phyloP scores from a whole-genome alignment of 2,113 vertebrate genomes.

The Orthonyx spaldingii region DNA sequence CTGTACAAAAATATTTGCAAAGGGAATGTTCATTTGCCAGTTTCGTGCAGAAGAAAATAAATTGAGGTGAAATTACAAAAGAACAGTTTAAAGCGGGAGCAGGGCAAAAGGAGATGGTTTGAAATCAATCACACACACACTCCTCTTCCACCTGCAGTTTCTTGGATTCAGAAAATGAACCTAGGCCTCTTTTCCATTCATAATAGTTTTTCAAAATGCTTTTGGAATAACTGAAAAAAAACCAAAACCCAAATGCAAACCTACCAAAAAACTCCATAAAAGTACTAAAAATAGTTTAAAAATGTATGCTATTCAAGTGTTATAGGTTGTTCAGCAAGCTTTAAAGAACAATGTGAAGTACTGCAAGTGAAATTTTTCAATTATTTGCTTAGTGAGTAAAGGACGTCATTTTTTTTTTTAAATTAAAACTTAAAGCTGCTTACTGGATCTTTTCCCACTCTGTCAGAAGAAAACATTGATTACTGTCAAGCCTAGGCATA shows the following conservation, averaged over 20 bases:
- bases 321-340: neutral
- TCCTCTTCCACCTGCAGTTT: neutral
- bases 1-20: neutral
- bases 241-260: neutral
- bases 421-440: neutral
- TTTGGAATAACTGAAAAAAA: neutral
- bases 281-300: neutral
- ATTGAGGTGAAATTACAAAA: neutral
- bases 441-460: neutral
- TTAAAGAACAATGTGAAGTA: neutral
- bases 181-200: neutral
- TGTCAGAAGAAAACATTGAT: neutral
- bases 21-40: neutral
- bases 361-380: neutral
- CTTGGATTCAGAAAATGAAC: neutral
- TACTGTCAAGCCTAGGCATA: neutral
- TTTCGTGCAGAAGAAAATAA: neutral
- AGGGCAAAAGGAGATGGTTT: neutral
- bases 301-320: neutral
- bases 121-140: neutral
- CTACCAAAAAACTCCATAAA: neutral
- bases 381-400: neutral
- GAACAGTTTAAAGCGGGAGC: neutral
- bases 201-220: neutral
- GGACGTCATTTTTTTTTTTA: fast-evolving